phyloP scores from a whole-genome alignment of 92 coral and sea anemone genomes.

The Chrysogorgia sp. region DNA sequence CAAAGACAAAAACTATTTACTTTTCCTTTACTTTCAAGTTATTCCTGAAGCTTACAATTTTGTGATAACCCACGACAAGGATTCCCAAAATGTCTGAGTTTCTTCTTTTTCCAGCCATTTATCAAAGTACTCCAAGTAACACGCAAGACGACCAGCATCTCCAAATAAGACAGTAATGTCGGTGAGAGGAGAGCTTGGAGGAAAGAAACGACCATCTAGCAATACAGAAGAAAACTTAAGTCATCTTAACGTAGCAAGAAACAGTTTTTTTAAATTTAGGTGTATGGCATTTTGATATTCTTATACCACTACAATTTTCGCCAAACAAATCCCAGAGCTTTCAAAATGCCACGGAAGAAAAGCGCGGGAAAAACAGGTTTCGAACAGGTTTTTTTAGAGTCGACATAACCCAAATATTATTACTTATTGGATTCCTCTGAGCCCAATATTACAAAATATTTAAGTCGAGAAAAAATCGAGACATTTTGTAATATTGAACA shows the following conservation, averaged over 20 bases:
- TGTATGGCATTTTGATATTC: no score
- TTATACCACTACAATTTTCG: no score
- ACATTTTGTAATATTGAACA: no score
- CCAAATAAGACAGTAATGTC: constrained; percentile 80
- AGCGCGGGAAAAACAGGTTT: no score
- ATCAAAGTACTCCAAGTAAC: constrained; percentile 82
- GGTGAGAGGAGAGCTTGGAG: constrained; percentile 75
- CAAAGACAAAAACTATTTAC: background rate
- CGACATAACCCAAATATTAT: no score
- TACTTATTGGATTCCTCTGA: no score
- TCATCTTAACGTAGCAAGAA: background rate
- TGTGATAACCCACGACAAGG: constrained; percentile 66
- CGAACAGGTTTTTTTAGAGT: no score
- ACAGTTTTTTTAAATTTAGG: no score
- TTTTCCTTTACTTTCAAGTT: background rate
- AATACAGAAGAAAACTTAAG: constrained; percentile 36
- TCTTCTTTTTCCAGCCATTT: constrained; percentile 75
- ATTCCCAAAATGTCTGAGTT: constrained; percentile 85
- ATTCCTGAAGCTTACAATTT: background rate
- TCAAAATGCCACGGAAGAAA: no score
- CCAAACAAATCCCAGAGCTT: no score
- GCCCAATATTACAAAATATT: no score
- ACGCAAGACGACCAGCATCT: constrained; percentile 73
- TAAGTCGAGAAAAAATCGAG: no score
- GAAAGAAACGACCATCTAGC: constrained; percentile 73